Conservation (phyloP, 1,140 invertebrate species). For the Venustaconcha ellipsiformis region DNA sequence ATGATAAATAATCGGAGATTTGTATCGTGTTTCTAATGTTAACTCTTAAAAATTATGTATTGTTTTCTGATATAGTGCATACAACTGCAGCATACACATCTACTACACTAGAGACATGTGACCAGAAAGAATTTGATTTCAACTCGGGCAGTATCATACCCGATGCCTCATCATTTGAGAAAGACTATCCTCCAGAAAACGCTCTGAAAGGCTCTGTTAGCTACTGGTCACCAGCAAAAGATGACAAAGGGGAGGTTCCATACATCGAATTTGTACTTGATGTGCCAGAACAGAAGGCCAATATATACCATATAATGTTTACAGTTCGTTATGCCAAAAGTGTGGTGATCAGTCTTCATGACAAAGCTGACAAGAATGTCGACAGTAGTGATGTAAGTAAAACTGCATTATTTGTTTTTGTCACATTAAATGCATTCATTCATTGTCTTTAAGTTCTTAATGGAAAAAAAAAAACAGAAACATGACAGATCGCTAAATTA, state of each 20-base stretch:
- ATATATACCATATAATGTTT: constrained; percentile 20
- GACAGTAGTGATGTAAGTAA: constrained; percentile 33
- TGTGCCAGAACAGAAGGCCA: too few relatives aligned
- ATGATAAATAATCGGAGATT: too few relatives aligned
- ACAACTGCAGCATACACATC: neutral
- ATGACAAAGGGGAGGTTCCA: constrained; percentile 11
- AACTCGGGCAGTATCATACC: constrained; percentile 2
- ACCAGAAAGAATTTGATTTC: constrained; percentile 12
- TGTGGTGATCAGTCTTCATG: constrained; percentile 16
- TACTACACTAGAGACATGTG: constrained; percentile 17
- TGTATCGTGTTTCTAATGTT: too few relatives aligned
- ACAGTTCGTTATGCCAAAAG: constrained; percentile 14
- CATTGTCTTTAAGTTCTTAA: too few relatives aligned
- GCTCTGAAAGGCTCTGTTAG: constrained; percentile 18
- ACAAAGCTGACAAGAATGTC: constrained; percentile 20
- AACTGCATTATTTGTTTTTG: too few relatives aligned
- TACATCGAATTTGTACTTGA: neutral
- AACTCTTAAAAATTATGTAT: too few relatives aligned
- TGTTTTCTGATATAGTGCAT: too few relatives aligned
- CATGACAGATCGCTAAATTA: too few relatives aligned
- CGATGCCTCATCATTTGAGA: constrained; percentile 19
- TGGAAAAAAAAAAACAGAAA: too few relatives aligned
- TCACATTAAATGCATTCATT: too few relatives aligned
- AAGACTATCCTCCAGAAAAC: constrained; percentile 3
- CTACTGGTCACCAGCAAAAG: constrained; percentile 18